A percentile compares a stretch with the other conserved stretches of the same genome.
Conservation (phyloP, 2,797 vertebrate species). For the Pseudomugil tenellus region DNA sequence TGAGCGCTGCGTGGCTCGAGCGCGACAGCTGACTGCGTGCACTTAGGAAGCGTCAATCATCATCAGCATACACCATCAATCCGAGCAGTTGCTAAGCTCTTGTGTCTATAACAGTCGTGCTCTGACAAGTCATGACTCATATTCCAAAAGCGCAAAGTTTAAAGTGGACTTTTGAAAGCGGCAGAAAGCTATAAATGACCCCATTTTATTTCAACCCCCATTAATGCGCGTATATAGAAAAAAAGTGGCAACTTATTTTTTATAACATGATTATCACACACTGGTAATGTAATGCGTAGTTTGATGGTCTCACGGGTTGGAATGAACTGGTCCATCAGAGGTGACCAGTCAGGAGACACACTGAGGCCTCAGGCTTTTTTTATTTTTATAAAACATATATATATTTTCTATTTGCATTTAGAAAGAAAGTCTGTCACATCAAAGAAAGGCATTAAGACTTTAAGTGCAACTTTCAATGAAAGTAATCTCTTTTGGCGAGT, state of each 20-base stretch:
- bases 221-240: background rate
- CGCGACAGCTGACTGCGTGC: conserved; percentile 43
- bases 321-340: conserved; percentile 6
- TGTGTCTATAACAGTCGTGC: conserved; percentile 36
- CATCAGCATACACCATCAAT: conserved; percentile 2
- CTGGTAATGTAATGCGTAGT: no score
- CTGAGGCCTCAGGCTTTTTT: background rate
- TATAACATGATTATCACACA: background rate
- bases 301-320: background rate
- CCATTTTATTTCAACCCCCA: background rate
- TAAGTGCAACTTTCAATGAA: conserved; percentile 13
- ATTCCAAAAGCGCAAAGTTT: background rate
- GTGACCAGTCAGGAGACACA: conserved; percentile 1
- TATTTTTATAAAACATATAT: background rate
- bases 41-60: conserved; percentile 36
- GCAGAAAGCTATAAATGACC: background rate
- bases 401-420: background rate
- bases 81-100: conserved; percentile 22
- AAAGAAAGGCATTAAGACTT: background rate
- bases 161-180: conserved; percentile 3
- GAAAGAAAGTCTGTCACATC: conserved; percentile 10
- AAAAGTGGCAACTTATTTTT: background rate
- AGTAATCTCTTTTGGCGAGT: conserved; percentile 22
- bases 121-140: conserved; percentile 40
- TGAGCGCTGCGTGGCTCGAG: conserved; percentile 40